These are phyloP conservation scores for Epinephelus coioides DNA, from an alignment of 2,797 vertebrate species.

Conservation along the genomic window DNA sequence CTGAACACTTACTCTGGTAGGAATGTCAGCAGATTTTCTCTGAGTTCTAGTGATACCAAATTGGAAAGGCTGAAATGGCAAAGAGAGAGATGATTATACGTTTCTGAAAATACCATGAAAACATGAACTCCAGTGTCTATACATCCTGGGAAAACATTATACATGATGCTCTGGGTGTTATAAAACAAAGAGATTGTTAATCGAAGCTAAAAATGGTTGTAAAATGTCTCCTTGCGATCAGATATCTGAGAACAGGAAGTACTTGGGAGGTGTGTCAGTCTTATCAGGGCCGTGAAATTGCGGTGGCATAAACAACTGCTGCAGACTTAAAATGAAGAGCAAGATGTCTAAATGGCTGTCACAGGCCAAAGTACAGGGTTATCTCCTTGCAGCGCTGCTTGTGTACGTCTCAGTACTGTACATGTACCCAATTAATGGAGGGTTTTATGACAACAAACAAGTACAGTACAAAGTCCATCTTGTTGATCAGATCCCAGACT, in stretches of 20 bases:
- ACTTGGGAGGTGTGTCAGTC: conserved; percentile 69
- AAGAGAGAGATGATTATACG: conserved; percentile 41
- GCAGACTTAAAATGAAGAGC: conserved; percentile 47
- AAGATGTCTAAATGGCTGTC: conserved; percentile 29
- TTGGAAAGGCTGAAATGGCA: conserved; percentile 91
- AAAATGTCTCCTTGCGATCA: conserved; percentile 52
- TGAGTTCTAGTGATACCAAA: conserved; percentile 96
- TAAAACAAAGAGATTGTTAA: conserved; percentile 24
- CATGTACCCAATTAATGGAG: conserved; percentile 31
- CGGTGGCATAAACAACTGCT: conserved; percentile 68
- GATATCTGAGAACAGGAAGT: conserved; percentile 73
- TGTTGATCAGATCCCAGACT: conserved; percentile 17
- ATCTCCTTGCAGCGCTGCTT: conserved; percentile 15
- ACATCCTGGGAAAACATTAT: not conserved
- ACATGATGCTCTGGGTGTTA: conserved; percentile 6
- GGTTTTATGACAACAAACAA: conserved; percentile 46
- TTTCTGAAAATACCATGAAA: conserved; percentile 21
- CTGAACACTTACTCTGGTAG: conserved; percentile 95
- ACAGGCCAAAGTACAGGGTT: conserved; percentile 54
- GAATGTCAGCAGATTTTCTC: conserved; percentile 97
- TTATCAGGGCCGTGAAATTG: conserved; percentile 74
- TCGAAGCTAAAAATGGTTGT: conserved; percentile 1
- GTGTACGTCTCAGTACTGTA: conserved; percentile 1
- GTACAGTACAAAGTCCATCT: conserved; percentile 41
- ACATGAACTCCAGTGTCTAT: not conserved